Conservation (phyloP, 1,140 invertebrate genomes). For the Planococcus citri region DNA sequence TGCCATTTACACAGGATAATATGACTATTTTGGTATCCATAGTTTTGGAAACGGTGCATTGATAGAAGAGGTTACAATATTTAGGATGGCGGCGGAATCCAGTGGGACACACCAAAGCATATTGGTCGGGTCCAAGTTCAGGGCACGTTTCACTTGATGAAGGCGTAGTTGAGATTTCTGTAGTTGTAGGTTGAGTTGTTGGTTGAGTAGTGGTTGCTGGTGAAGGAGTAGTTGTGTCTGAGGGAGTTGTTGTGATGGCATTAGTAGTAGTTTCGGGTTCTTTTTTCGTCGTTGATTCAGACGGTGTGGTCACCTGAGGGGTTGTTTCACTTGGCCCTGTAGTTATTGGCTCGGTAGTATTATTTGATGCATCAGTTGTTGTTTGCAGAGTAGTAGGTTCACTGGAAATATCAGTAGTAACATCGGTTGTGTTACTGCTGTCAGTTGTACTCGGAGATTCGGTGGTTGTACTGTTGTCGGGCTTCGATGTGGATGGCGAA, state of each 20-base stretch:
- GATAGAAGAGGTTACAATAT: conserved; percentile 71
- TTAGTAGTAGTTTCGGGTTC: conserved; percentile 15
- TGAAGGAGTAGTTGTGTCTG: conserved; percentile 20
- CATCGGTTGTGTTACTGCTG: conserved; percentile 14
- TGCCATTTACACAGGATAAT: conserved; percentile 59
- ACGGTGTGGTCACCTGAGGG: conserved; percentile 13
- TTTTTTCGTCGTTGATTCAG: background rate
- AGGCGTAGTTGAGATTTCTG: conserved; percentile 2
- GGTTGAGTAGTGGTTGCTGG: conserved; percentile 13
- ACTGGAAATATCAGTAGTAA: conserved; percentile 15
- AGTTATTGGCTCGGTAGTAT: conserved; percentile 32
- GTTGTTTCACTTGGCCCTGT: background rate
- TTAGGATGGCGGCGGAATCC: conserved; percentile 69
- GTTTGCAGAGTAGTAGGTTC: conserved; percentile 4
- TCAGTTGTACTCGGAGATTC: conserved; percentile 19
- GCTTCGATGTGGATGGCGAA: background rate
- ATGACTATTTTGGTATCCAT: conserved; percentile 57
- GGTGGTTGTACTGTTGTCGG: conserved; percentile 17
- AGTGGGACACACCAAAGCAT: conserved; percentile 58
- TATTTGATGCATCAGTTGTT: conserved; percentile 20
- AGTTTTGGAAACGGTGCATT: conserved; percentile 52
- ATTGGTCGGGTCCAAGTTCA: conserved; percentile 41
- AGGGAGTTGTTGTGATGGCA: conserved; percentile 15
- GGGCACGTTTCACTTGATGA: conserved; percentile 25
- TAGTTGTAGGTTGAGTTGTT: conserved; percentile 20